phyloP scores from a whole-genome alignment of 2,888 invertebrate species.

The Latheticus oryzae region DNA sequence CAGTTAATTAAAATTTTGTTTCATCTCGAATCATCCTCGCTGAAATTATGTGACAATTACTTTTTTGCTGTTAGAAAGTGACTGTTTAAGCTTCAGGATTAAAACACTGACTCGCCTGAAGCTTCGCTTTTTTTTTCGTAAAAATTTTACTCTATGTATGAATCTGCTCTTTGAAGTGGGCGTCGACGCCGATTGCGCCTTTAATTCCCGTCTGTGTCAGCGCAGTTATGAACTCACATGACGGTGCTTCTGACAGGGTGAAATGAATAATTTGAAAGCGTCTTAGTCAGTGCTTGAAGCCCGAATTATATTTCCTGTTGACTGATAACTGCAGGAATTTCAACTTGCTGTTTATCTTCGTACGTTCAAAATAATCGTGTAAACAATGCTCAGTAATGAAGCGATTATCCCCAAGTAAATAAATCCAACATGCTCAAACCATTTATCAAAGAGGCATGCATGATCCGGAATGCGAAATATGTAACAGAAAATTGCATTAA shows the following conservation, averaged over 20 bases:
- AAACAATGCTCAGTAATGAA: slow-evolving; percentile 34
- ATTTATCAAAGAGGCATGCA: slow-evolving; percentile 10
- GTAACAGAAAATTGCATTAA: slow-evolving; percentile 14
- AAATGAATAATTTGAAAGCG: slow-evolving; percentile 46
- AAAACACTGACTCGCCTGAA: too few species aligned
- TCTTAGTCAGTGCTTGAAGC: slow-evolving; percentile 21
- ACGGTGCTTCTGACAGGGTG: slow-evolving; percentile 45
- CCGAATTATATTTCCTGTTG: slow-evolving; percentile 32
- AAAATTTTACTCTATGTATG: too few species aligned
- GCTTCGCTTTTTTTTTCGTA: too few species aligned
- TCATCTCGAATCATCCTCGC: too few species aligned
- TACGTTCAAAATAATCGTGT: slow-evolving; percentile 21
- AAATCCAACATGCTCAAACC: slow-evolving; percentile 5
- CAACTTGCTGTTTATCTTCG: slow-evolving; percentile 26
- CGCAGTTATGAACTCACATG: slow-evolving; percentile 39
- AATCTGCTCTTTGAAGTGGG: too few species aligned
- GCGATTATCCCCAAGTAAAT: slow-evolving; percentile 27
- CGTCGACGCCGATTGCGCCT: too few species aligned
- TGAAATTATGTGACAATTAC: too few species aligned
- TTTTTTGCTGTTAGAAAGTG: too few species aligned
- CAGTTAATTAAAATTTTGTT: too few species aligned
- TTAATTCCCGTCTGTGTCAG: slow-evolving; percentile 29
- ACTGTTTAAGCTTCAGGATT: too few species aligned
- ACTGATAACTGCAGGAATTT: slow-evolving; percentile 29
- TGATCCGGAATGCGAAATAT: slow-evolving; percentile 10